Percentiles rank a stretch among this genome's conserved stretches.
Conservation (phyloP, 2,113 vertebrate species). For the Phyllostomus hastatus region DNA sequence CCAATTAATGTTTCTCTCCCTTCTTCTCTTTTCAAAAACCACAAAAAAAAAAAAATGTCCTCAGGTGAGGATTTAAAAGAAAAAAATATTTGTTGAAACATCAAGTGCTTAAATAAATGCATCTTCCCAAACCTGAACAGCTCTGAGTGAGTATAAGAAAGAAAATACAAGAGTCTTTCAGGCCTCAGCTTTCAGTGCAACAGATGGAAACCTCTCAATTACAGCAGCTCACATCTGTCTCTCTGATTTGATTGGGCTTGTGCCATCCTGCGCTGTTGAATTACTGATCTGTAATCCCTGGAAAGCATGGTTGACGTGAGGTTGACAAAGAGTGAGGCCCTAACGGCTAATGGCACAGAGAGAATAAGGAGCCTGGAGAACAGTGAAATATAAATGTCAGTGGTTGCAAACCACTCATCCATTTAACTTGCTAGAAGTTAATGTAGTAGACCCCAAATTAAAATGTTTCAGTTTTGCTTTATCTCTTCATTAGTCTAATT, state of each 20-base stretch:
- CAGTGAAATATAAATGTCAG: not conserved
- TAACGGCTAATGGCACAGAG: not conserved
- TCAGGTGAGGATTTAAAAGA: too few species aligned
- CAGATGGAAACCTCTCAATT: conserved; percentile 22
- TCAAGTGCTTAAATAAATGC: not conserved
- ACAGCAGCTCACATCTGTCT: not conserved
- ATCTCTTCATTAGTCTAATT: conserved; percentile 54
- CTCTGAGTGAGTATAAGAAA: not conserved
- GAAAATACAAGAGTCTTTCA: not conserved
- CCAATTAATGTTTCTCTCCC: too few species aligned
- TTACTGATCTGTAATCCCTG: not conserved
- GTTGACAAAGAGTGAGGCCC: not conserved
- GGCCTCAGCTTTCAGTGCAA: not conserved
- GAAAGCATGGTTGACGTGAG: not conserved
- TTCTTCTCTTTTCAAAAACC: too few species aligned
- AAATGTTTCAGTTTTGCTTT: conserved; percentile 36
- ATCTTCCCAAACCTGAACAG: not conserved
- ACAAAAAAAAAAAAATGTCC: too few species aligned
- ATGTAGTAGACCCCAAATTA: not conserved
- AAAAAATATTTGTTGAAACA: not conserved
- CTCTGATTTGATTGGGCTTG: not conserved
- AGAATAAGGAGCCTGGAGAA: not conserved
- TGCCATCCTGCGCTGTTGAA: not conserved
- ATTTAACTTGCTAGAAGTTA: conserved; percentile 39
- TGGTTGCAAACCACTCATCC: not conserved